These are phyloP conservation scores for Temnothorax nylanderi DNA, from an alignment of 1,140 invertebrate species.

Conservation along the genomic window DNA sequence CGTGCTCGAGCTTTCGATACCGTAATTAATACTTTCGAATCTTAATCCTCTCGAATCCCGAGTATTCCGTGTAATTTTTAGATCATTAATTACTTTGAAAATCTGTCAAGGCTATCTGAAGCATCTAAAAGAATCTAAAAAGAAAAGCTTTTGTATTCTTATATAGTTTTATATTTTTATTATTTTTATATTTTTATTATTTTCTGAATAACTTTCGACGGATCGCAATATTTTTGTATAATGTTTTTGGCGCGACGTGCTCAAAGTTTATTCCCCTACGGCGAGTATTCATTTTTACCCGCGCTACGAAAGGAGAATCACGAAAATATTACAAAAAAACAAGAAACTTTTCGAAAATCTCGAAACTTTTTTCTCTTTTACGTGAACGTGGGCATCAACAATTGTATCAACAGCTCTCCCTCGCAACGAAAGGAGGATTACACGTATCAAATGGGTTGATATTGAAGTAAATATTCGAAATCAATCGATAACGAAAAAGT, in stretches of 20 bases:
- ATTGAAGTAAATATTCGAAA: neutral
- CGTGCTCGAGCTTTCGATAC: neutral
- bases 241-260: neutral
- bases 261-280: neutral
- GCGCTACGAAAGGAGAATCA: neutral
- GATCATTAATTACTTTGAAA: neutral
- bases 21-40: neutral
- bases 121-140: neutral
- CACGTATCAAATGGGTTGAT: neutral
- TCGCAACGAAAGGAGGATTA: neutral
- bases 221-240: neutral
- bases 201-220: neutral
- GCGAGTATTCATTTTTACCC: neutral
- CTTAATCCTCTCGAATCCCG: neutral
- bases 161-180: neutral
- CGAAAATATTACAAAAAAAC: neutral
- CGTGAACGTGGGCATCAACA: neutral
- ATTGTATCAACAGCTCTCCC: neutral
- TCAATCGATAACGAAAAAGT: neutral
- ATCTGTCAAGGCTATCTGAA: neutral
- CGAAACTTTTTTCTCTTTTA: neutral
- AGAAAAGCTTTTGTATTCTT: neutral
- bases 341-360: neutral
- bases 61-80: neutral
- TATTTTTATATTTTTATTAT: neutral